phyloP scores from a whole-genome alignment of 2,888 invertebrate species.

The Taphrorychus bicolor region DNA sequence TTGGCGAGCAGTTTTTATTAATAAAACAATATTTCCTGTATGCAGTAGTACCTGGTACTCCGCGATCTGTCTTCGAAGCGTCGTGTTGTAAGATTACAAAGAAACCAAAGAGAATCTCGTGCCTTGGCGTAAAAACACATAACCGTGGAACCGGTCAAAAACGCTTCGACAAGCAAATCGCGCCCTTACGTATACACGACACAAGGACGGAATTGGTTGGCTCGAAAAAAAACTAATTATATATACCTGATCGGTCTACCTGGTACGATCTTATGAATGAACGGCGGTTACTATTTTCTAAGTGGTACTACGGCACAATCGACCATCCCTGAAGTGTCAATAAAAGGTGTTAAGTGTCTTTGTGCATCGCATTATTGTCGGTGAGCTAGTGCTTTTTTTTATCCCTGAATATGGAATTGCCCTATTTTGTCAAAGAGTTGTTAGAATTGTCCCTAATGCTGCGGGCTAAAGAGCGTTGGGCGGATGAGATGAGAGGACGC shows the following conservation, averaged over 20 bases:
- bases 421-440: slow-evolving; percentile 52
- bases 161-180: slow-evolving; percentile 45
- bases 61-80: slow-evolving; percentile 19
- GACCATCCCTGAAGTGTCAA: slow-evolving; percentile 40
- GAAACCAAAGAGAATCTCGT: slow-evolving; percentile 44
- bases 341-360: slow-evolving; percentile 35
- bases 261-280: slow-evolving; percentile 60
- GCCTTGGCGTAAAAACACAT: slow-evolving; percentile 47
- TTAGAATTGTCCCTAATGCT: slow-evolving; percentile 51
- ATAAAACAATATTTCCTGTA: slow-evolving; percentile 1
- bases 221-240: slow-evolving; percentile 58
- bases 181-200: slow-evolving; percentile 44
- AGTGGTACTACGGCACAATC: slow-evolving; percentile 48
- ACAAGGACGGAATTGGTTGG: slow-evolving; percentile 40
- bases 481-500: slow-evolving; percentile 9
- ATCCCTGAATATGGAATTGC: slow-evolving; percentile 51
- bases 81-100: slow-evolving; percentile 33
- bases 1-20: not conserved
- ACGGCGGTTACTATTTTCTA: slow-evolving; percentile 41
- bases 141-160: slow-evolving; percentile 55
- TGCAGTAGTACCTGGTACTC: slow-evolving; percentile 12
- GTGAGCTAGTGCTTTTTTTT: slow-evolving; percentile 7
- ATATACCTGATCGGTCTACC: slow-evolving; percentile 56
- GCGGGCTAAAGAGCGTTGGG: slow-evolving; percentile 42
- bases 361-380: slow-evolving; percentile 9